A percentile compares a stretch with the other conserved stretches of the same genome.
Evolutionary conservation across 2,888 invertebrate genomes (phyloP).

Genomic region (Neoscelio sp.): DNA sequence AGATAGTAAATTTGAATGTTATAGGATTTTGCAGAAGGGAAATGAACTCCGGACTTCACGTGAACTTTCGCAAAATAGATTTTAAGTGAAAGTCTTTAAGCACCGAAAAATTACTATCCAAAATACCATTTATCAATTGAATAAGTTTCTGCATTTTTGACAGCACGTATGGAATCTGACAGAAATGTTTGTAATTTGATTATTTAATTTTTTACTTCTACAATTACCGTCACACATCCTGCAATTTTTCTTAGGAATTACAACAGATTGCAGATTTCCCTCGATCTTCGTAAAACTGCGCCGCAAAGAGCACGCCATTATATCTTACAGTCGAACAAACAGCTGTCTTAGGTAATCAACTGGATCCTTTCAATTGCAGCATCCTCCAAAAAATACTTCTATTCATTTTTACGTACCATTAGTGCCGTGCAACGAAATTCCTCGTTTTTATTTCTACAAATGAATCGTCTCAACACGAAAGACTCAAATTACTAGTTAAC

Average conservation of each 20-base stretch:
- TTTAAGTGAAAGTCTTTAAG: no score
- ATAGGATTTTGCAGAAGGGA: no score
- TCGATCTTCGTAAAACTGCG: no score
- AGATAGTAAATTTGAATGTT: no score
- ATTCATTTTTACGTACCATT: conserved; percentile 45
- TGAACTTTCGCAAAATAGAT: no score
- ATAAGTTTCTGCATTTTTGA: no score
- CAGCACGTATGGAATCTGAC: no score
- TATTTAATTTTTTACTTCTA: no score
- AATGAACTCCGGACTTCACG: no score
- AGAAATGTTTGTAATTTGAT: no score
- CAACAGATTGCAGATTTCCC: conserved; percentile 39
- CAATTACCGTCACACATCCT: conserved; percentile 8
- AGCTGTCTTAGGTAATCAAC: conserved; percentile 50
- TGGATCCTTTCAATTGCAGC: conserved; percentile 38
- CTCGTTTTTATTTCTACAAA: conserved; percentile 27
- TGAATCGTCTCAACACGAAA: conserved; percentile 37
- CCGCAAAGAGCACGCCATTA: conserved; percentile 34
- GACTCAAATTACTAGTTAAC: conserved; percentile 4
- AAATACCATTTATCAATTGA: no score
- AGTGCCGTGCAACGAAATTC: conserved; percentile 42
- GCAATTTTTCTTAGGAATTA: conserved; percentile 19
- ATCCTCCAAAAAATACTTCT: conserved; percentile 30
- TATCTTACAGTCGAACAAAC: conserved; percentile 38
- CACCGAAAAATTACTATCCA: no score